Conservation (phyloP, 2,888 invertebrate species). For the Panorpa germanica region DNA sequence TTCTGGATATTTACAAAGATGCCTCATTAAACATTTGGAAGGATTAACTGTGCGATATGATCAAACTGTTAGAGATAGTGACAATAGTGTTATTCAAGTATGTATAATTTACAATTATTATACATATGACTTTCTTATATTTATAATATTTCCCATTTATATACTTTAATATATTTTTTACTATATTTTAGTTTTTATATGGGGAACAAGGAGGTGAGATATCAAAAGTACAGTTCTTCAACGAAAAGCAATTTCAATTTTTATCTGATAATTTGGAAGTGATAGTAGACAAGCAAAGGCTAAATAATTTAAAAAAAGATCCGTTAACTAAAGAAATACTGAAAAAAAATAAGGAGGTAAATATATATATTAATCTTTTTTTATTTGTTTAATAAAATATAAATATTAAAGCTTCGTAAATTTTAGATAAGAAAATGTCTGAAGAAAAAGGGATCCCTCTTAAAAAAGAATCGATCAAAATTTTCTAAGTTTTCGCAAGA, state of each 20-base stretch:
- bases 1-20: constrained; percentile 93
- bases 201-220: constrained; percentile 92
- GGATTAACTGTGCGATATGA: constrained; percentile 88
- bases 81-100: constrained; percentile 77
- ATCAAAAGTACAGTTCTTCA: constrained; percentile 68
- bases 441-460: constrained; percentile 29
- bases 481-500: constrained; percentile 40
- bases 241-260: constrained; percentile 54
- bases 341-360: constrained; percentile 35
- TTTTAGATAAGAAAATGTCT: constrained; percentile 35
- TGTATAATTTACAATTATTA: constrained; percentile 9
- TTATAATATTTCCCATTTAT: constrained; percentile 1
- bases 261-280: constrained; percentile 61
- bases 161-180: constrained; percentile 9
- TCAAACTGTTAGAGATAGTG: constrained; percentile 86
- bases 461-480: constrained; percentile 27
- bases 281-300: constrained; percentile 33
- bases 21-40: constrained; percentile 94
- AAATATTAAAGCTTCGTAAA: constrained; percentile 10
- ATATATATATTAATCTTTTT: constrained; percentile 11
- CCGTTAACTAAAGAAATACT: constrained; percentile 28
- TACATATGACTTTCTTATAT: constrained; percentile 1
- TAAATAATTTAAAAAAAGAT: constrained; percentile 37
- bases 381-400: neutral
- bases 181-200: constrained; percentile 48